Evolutionary conservation across 2,888 invertebrate genomes (phyloP).

Genomic region (Chirona hameri): DNA sequence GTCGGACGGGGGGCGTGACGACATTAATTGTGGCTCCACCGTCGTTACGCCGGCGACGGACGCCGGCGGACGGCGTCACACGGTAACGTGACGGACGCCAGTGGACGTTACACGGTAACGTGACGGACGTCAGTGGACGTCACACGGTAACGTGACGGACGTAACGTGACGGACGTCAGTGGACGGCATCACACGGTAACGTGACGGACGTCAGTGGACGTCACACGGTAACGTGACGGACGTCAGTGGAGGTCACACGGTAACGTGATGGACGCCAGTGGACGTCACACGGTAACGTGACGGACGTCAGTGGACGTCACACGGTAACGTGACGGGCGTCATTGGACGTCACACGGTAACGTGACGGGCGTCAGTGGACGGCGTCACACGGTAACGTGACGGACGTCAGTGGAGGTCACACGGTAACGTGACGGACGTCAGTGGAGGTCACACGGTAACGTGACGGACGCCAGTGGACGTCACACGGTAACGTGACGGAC

Average conservation of each 20-base stretch:
- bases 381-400: no score
- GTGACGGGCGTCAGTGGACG: background rate
- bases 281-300: background rate
- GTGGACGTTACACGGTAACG: no score
- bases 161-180: no score
- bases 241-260: no score
- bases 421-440: background rate
- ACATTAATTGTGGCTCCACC: background rate
- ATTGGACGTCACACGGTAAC: background rate
- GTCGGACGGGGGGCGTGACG: background rate
- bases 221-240: background rate
- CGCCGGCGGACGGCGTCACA: background rate
- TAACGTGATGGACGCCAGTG: background rate
- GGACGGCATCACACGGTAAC: no score
- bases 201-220: background rate
- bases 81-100: background rate
- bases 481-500: background rate
- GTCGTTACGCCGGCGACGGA: background rate
- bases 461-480: background rate
- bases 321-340: background rate
- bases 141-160: background rate
- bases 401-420: background rate
- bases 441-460: no score
- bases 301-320: no score
- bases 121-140: background rate